Percentiles rank a stretch among this genome's conserved stretches.
phyloP scores from a whole-genome alignment of 1,140 invertebrate species.

The Drosophila lacertosa region DNA sequence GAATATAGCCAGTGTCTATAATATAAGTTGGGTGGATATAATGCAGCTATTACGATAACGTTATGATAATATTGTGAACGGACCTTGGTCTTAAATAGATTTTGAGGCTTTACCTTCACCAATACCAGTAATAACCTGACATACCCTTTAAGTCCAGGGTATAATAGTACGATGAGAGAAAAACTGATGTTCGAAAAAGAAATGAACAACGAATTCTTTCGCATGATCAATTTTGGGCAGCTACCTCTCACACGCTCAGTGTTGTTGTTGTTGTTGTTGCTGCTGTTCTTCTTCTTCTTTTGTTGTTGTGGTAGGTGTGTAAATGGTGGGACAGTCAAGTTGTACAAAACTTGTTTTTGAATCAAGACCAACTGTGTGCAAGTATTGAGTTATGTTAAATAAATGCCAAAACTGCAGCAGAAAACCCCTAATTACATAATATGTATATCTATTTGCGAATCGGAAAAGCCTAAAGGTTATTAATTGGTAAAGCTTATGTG shows the following conservation, averaged over 20 bases:
- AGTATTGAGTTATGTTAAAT: not conserved
- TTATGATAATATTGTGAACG: not conserved
- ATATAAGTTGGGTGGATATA: not conserved
- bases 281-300: no score
- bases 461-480: not conserved
- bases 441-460: no score
- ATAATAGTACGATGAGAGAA: slow-evolving; percentile 27
- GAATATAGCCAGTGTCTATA: not conserved
- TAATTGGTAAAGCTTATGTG: slow-evolving; percentile 16
- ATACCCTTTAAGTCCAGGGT: slow-evolving; percentile 9
- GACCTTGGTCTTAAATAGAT: no score
- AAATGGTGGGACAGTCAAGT: slow-evolving; percentile 30
- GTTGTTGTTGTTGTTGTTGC: slow-evolving; percentile 15
- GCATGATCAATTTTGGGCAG: slow-evolving; percentile 66
- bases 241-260: slow-evolving; percentile 6
- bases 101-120: not conserved
- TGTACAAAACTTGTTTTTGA: slow-evolving; percentile 17
- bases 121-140: not conserved
- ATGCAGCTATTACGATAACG: not conserved
- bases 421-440: not conserved
- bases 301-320: slow-evolving; percentile 33
- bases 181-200: slow-evolving; percentile 41
- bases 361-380: slow-evolving; percentile 11
- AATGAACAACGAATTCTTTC: slow-evolving; percentile 69
- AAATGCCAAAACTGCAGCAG: not conserved